phyloP scores from a whole-genome alignment of 2,888 invertebrate genomes.

The Dioctria linearis region DNA sequence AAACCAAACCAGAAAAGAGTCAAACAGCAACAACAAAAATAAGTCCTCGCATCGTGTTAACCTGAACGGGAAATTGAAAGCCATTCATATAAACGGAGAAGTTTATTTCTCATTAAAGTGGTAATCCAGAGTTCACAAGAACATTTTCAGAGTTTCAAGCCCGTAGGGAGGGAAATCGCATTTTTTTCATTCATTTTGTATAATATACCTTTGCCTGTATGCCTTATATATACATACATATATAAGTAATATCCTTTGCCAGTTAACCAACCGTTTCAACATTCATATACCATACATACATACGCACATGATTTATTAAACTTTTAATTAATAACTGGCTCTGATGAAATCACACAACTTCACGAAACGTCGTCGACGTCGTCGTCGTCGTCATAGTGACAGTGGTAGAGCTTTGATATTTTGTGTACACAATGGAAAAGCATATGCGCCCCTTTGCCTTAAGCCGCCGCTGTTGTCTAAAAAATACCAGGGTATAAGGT shows the following conservation, averaged over 20 bases:
- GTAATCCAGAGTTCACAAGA: background rate
- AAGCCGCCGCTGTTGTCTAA: background rate
- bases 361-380: background rate
- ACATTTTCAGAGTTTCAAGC: background rate
- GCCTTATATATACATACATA: background rate
- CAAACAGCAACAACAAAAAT: background rate
- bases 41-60: background rate
- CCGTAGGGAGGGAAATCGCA: background rate
- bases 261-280: constrained; percentile 22
- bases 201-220: background rate
- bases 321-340: constrained; percentile 50
- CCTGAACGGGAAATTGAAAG: constrained; percentile 23
- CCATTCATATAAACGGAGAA: background rate
- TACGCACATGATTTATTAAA: constrained; percentile 53
- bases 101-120: constrained; percentile 25
- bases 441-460: background rate
- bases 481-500: background rate
- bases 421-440: background rate
- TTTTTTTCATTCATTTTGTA: background rate
- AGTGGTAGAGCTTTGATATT: constrained; percentile 4
- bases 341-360: background rate
- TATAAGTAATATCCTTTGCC: background rate
- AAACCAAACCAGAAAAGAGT: background rate
- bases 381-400: background rate
- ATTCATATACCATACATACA: constrained; percentile 33